These are phyloP conservation scores for Chironex yamaguchii DNA, from an alignment of 30 jellyfish, hydroid and myxozoan genomes.

Conservation along the genomic window DNA sequence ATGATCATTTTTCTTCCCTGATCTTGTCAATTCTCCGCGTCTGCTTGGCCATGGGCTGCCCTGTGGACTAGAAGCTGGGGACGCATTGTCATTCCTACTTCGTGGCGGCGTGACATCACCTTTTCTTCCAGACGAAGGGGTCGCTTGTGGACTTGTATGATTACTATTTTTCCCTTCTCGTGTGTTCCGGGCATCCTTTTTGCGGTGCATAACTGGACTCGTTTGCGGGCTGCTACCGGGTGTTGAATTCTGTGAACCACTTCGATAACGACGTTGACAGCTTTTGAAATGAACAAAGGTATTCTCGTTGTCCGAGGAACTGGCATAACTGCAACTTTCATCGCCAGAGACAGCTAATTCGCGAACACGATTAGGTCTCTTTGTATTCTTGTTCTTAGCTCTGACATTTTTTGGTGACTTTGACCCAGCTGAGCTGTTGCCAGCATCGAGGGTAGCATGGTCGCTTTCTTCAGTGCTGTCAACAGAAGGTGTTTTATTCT, in stretches of 20 bases:
- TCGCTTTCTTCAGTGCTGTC: slow-evolving; percentile 80
- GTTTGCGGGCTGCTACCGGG: slow-evolving; percentile 79
- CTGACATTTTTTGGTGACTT: slow-evolving; percentile 18
- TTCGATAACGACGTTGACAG: slow-evolving; percentile 79
- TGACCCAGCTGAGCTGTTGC: slow-evolving; percentile 71
- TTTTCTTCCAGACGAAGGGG: neutral
- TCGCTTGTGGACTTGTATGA: neutral
- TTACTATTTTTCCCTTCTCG: neutral
- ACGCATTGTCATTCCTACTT: neutral
- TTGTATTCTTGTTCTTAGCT: slow-evolving; percentile 62
- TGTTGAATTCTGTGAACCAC: slow-evolving; percentile 62
- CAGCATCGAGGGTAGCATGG: slow-evolving; percentile 66
- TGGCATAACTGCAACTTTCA: slow-evolving; percentile 75
- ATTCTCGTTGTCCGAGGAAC: slow-evolving; percentile 91
- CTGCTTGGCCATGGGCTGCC: slow-evolving; percentile 14
- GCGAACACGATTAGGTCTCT: slow-evolving; percentile 34
- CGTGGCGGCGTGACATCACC: neutral
- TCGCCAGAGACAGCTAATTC: slow-evolving; percentile 37
- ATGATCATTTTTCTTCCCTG: slow-evolving; percentile 16
- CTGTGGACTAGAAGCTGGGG: slow-evolving; percentile 3
- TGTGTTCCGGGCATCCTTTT: neutral
- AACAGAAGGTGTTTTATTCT: slow-evolving; percentile 41
- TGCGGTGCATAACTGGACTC: slow-evolving; percentile 57
- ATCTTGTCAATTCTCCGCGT: neutral
- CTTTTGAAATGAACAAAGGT: slow-evolving; percentile 76